These are phyloP conservation scores for Doris montereyensis DNA, from an alignment of 2,888 invertebrate genomes.

Conservation along the genomic window DNA sequence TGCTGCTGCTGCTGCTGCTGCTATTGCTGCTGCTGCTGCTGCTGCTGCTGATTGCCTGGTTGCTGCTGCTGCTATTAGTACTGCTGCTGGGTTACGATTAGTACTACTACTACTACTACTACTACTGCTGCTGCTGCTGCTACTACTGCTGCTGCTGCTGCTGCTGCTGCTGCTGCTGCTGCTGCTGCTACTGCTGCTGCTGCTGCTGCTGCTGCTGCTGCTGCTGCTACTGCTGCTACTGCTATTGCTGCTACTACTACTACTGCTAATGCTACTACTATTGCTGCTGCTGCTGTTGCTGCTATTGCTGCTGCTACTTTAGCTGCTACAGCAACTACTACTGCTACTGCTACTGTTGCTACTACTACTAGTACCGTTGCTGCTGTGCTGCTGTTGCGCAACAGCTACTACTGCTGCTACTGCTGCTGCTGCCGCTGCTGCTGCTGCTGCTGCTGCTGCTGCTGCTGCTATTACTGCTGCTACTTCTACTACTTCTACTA, in stretches of 20 bases:
- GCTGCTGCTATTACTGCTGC: too few relatives aligned
- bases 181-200: background rate
- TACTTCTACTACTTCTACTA: too few relatives aligned
- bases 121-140: conserved; percentile 20
- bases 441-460: too few relatives aligned
- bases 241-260: background rate
- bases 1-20: too few relatives aligned
- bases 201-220: background rate
- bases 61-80: too few relatives aligned
- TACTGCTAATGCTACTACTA: background rate
- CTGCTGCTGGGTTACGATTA: too few relatives aligned
- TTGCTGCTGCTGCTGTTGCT: background rate
- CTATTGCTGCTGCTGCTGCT: too few relatives aligned
- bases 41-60: too few relatives aligned
- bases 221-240: background rate
- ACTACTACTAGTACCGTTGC: too few relatives aligned
- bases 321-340: background rate
- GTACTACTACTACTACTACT: conserved; percentile 16
- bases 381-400: too few relatives aligned
- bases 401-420: too few relatives aligned
- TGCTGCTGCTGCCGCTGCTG: too few relatives aligned
- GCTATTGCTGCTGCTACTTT: background rate
- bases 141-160: background rate
- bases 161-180: background rate
- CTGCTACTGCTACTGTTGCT: background rate